Conservation (phyloP, 1,140 invertebrate species). For the Meloidogyne exigua region DNA sequence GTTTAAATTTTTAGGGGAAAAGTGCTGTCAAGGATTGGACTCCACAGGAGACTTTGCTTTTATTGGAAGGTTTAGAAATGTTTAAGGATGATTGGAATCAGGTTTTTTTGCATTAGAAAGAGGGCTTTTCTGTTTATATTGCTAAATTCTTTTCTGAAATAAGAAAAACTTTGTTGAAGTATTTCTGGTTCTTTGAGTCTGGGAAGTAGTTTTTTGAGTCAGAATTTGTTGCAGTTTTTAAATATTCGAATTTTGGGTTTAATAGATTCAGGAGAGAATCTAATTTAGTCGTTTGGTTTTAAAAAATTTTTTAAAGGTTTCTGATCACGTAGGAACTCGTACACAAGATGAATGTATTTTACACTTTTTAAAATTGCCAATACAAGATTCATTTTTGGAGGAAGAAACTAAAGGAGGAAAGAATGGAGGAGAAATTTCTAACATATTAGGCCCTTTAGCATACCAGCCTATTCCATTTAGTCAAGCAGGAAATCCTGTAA, state of each 20-base stretch:
- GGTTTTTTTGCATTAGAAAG: conserved; percentile 58
- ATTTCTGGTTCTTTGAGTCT: no score
- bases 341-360: conserved; percentile 99
- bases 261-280: no score
- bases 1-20: conserved; percentile 47
- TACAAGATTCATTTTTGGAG: conserved; percentile 96
- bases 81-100: conserved; percentile 99
- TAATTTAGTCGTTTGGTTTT: no score
- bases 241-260: no score
- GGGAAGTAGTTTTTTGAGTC: no score
- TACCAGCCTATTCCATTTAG: conserved; percentile 98
- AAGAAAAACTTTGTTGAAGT: no score
- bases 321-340: conserved; percentile 73
- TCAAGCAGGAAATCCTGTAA: conserved; percentile 90
- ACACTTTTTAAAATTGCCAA: conserved; percentile 91
- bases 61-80: conserved; percentile 92
- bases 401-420: conserved; percentile 67
- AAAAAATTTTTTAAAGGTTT: no score
- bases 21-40: conserved; percentile 84
- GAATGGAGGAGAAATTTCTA: conserved; percentile 5
- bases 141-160: conserved; percentile 8
- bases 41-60: conserved; percentile 90
- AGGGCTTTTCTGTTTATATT: no score
- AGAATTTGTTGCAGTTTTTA: no score
- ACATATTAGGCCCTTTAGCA: conserved; percentile 77